These are phyloP conservation scores for Nilaparvata lugens DNA, from an alignment of 1,140 invertebrate species.

Conservation along the genomic window DNA sequence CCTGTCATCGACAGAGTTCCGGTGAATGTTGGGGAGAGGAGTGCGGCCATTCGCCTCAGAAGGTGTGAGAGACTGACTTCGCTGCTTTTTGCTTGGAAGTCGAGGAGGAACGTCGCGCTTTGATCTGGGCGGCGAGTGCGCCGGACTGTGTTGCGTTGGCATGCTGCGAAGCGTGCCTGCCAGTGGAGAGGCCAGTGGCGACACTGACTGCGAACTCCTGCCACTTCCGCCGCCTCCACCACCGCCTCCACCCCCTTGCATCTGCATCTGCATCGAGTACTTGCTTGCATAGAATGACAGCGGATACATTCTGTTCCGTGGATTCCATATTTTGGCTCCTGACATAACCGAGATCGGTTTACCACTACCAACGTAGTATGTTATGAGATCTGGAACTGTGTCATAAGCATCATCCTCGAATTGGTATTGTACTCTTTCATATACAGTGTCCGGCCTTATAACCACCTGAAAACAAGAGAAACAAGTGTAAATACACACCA, in stretches of 20 bases:
- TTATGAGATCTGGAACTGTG: constrained; percentile 87
- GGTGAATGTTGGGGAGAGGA: constrained; percentile 31
- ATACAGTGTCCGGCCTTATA: constrained; percentile 79
- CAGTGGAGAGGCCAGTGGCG: constrained; percentile 25
- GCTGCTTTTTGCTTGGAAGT: constrained; percentile 56
- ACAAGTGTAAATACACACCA: neutral
- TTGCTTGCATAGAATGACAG: constrained; percentile 53
- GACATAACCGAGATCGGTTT: constrained; percentile 77
- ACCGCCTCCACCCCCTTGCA: constrained; percentile 2
- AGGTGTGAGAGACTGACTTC: constrained; percentile 55
- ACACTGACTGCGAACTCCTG: constrained; percentile 13
- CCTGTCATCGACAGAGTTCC: constrained; percentile 37
- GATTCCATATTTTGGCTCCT: constrained; percentile 72
- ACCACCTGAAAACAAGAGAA: constrained; percentile 51
- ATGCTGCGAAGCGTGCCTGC: constrained; percentile 17
- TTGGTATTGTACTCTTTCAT: constrained; percentile 83
- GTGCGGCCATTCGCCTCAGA: constrained; percentile 39
- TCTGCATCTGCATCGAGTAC: constrained; percentile 36
- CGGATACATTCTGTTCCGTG: constrained; percentile 60
- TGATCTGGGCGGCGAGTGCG: constrained; percentile 42
- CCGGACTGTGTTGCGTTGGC: constrained; percentile 27
- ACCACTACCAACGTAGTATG: constrained; percentile 86
- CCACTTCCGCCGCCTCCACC: constrained; percentile 17
- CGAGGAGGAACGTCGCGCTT: constrained; percentile 47
- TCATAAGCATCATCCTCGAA: constrained; percentile 92